Base-by-base conservation (phyloP, 2,113 vertebrate genomes). In the Arothron firmamentum region DNA sequence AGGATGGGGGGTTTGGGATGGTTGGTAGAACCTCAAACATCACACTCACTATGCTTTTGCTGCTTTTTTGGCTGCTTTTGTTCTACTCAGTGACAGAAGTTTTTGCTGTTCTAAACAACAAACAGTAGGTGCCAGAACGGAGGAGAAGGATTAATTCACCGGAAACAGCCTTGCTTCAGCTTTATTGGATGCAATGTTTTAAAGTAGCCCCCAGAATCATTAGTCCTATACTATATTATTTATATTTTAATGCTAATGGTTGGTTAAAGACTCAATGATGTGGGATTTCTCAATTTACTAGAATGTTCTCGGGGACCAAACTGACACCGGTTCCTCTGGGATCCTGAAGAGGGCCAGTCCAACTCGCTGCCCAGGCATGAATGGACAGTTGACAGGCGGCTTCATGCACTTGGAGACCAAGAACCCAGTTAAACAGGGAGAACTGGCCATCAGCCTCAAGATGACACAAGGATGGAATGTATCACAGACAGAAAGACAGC, bases 281-380 rank as follows among this genome's bases (percentile, higher is more conserved):
- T 57, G 16, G 38, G 63, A 16, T 46, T 64, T 12, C 17, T 71
- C 51, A 0, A 28, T 66, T 72, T 78, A 65, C 46, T 69, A 91
- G 90, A 74, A 70, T 46, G 70, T 74, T 56, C 55, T 57, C 10
- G 83, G 75, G 61, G 88, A 90, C 55, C 86, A 88, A 70, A 84
- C 69, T 66, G 82, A 90, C 47, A 42, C 70, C 3, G 77, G 66
- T 60, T 76, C 63, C 41, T 71, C 65, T 9, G 80, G 83, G 57
- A 73, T 85, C 77, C 80, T 90, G 74, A 91, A 88, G 78, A 87
- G 82, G 70, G 75, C 75, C 74, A 89, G 85, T 69, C 86, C 87
- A 25, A 85, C 85, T 62, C 87, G 88, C 75, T 85, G 80, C 65
- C 74, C 83, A 47, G 63, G 75, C 59, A 50, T 79, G 38, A 90